Percentiles rank a stretch among this genome's conserved stretches.
Conservation (phyloP, 2,888 invertebrate genomes). For the Eristalis pertinax region DNA sequence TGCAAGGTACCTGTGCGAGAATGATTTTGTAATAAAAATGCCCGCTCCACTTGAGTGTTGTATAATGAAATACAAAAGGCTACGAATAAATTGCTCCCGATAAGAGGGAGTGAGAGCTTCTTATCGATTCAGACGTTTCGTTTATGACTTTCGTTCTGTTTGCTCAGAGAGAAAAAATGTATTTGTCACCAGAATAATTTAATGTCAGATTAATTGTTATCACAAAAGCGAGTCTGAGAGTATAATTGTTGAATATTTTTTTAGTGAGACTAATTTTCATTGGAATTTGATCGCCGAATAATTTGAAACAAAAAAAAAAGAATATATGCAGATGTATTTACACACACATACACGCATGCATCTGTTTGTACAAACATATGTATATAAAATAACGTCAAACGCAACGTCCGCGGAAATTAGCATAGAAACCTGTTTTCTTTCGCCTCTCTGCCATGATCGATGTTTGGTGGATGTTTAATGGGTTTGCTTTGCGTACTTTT, state of each 20-base stretch:
- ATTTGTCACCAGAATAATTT: constrained; percentile 28
- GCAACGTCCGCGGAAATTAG: constrained; percentile 18
- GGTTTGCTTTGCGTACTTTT: constrained; percentile 38
- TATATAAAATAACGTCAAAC: background rate
- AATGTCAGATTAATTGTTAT: constrained; percentile 44
- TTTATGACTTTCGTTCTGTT: background rate
- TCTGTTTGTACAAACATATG: background rate
- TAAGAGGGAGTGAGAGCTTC: constrained; percentile 24
- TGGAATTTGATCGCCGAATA: constrained; percentile 33
- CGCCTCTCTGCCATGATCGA: constrained; percentile 23
- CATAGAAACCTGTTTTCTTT: constrained; percentile 39
- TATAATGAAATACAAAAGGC: constrained; percentile 30
- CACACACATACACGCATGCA: background rate
- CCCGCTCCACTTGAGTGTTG: background rate
- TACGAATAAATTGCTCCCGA: constrained; percentile 24
- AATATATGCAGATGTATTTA: background rate
- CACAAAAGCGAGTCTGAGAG: constrained; percentile 9
- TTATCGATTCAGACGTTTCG: constrained; percentile 28
- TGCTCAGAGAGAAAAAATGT: background rate
- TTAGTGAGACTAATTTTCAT: constrained; percentile 31
- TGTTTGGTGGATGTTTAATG: constrained; percentile 49
- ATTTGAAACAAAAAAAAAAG: constrained; percentile 23
- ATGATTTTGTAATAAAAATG: constrained; percentile 10
- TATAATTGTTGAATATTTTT: background rate
- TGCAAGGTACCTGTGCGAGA: constrained; percentile 6